Conservation (phyloP, 2,888 invertebrate species). For the Cistogaster globosa region DNA sequence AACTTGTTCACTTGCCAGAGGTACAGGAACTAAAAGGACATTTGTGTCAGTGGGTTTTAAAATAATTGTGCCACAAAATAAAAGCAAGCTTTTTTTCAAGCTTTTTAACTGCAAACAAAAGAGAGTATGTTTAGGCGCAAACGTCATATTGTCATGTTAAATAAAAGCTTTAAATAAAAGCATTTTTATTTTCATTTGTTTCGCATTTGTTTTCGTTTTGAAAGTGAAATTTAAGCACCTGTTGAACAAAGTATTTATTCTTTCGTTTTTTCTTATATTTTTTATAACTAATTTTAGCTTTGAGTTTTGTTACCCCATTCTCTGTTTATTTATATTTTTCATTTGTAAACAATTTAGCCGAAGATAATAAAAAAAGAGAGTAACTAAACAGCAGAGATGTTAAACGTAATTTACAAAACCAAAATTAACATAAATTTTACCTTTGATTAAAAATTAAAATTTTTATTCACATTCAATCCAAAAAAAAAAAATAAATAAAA, state of each 20-base stretch:
- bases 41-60: constrained; percentile 63
- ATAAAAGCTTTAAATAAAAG: constrained; percentile 51
- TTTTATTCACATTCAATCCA: too few species aligned
- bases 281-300: background rate
- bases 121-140: constrained; percentile 53
- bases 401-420: background rate
- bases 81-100: constrained; percentile 36
- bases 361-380: background rate
- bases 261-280: background rate
- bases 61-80: background rate
- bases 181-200: background rate
- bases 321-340: background rate
- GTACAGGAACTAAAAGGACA: constrained; percentile 53
- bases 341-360: background rate
- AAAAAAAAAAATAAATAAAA: too few species aligned
- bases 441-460: too few species aligned
- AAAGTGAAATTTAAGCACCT: constrained; percentile 43
- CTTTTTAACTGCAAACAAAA: constrained; percentile 38
- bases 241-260: constrained; percentile 40
- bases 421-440: too few species aligned
- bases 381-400: background rate
- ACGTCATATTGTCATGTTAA: constrained; percentile 37
- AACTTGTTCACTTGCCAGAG: constrained; percentile 49
- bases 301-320: background rate
- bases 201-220: constrained; percentile 22